Evolutionary conservation across 2,888 invertebrate species (phyloP).

Genomic region (Cosmia trapezina): DNA sequence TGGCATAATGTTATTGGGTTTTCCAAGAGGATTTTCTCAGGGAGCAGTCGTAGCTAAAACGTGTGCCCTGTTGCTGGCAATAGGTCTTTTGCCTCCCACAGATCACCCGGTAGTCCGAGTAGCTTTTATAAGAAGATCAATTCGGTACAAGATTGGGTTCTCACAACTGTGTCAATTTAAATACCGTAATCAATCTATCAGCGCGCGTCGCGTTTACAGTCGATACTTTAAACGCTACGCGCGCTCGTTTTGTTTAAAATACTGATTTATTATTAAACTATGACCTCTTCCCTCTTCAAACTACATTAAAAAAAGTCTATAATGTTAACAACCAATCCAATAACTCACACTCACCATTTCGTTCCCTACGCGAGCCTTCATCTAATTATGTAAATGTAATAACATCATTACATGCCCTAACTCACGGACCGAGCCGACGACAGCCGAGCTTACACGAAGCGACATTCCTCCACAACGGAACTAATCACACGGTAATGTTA

Average conservation of each 20-base stretch:
- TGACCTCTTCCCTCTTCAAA: conserved; percentile 7
- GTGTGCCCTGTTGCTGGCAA: neutral
- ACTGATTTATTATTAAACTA: conserved; percentile 16
- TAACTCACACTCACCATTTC: conserved; percentile 17
- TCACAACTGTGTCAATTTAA: neutral
- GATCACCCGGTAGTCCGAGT: neutral
- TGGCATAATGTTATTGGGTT: neutral
- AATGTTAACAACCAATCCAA: conserved; percentile 12
- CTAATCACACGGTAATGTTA: conserved; percentile 34
- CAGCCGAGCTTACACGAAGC: conserved; percentile 26
- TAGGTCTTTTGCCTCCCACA: neutral
- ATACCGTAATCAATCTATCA: neutral
- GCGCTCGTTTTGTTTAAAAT: neutral
- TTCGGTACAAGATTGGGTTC: neutral
- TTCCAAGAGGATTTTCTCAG: neutral
- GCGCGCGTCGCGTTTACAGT: no score
- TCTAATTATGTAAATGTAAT: conserved; percentile 54
- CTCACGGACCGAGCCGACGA: conserved; percentile 20
- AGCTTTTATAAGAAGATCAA: neutral
- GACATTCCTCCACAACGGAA: conserved; percentile 36
- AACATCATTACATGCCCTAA: conserved; percentile 46
- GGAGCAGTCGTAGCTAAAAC: no score
- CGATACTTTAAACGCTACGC: no score
- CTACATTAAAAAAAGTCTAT: conserved; percentile 8
- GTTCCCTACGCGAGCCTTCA: conserved; percentile 13